Conservation (phyloP, 2,797 vertebrate species). For the Peromyscus nudipes region DNA sequence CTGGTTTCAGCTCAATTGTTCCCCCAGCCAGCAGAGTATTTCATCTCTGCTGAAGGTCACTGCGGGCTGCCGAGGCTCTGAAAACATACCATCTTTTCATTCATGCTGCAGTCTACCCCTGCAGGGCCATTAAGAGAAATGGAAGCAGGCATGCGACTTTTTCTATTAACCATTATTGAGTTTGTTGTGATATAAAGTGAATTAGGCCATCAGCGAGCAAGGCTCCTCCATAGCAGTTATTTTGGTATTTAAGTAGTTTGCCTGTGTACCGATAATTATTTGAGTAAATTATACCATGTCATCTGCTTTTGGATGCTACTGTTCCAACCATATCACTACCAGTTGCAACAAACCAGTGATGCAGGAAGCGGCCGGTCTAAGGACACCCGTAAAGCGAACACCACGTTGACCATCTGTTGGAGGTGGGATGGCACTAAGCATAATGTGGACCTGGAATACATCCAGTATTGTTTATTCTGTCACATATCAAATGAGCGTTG, state of each 20-base stretch:
- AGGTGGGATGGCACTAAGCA: conserved; percentile 80
- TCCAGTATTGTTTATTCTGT: conserved; percentile 86
- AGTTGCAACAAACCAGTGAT: conserved; percentile 79
- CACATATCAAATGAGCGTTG: conserved; percentile 81
- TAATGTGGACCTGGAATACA: conserved; percentile 82
- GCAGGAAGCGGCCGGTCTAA: conserved; percentile 71
- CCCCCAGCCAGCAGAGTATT: conserved; percentile 88
- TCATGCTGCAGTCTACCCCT: conserved; percentile 84
- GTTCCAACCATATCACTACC: conserved; percentile 77
- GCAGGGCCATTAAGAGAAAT: conserved; percentile 88
- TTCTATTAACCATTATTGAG: conserved; percentile 85
- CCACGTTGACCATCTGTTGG: conserved; percentile 86
- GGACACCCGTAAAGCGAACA: conserved; percentile 79
- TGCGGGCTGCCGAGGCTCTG: conserved; percentile 86
- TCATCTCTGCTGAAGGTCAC: conserved; percentile 93
- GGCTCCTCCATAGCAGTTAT: conserved; percentile 68
- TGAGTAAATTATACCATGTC: conserved; percentile 79
- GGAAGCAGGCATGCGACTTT: conserved; percentile 82
- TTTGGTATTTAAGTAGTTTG: conserved; percentile 71
- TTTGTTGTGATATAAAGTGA: conserved; percentile 84
- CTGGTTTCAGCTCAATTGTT: conserved; percentile 88
- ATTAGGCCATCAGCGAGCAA: conserved; percentile 81
- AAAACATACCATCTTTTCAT: conserved; percentile 87
- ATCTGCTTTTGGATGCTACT: conserved; percentile 76
- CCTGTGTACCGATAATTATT: conserved; percentile 75